Conservation (phyloP, 2,888 invertebrate species). For the Drosophila paranaensis region DNA sequence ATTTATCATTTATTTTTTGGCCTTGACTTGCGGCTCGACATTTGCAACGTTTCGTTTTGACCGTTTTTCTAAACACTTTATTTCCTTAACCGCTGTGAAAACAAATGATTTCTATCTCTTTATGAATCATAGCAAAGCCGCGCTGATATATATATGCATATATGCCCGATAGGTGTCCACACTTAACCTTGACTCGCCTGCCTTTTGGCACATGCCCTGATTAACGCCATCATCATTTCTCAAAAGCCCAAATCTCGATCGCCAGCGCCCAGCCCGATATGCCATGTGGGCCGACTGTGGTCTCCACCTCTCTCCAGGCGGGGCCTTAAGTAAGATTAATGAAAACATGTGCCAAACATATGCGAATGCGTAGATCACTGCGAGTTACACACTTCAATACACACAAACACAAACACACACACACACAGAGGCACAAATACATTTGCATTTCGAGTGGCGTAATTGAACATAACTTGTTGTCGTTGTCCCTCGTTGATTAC, state of each 20-base stretch:
- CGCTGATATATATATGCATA: neutral
- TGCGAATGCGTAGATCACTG: conserved; percentile 69
- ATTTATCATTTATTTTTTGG: conserved; percentile 43
- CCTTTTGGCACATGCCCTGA: conserved; percentile 53
- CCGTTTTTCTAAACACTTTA: conserved; percentile 22
- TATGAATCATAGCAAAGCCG: conserved; percentile 36
- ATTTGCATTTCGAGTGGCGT: conserved; percentile 55
- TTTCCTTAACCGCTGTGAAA: conserved; percentile 43
- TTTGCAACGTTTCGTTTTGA: conserved; percentile 26
- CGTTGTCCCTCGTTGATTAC: conserved; percentile 71
- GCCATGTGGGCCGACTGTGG: conserved; percentile 41
- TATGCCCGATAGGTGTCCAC: conserved; percentile 18
- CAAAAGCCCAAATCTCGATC: conserved; percentile 36
- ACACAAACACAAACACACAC: conserved; percentile 20
- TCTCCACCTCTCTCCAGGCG: conserved; percentile 25
- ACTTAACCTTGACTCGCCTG: conserved; percentile 49
- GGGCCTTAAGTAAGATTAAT: conserved; percentile 67
- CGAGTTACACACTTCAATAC: conserved; percentile 41
- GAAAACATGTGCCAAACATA: conserved; percentile 78
- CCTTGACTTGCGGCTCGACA: conserved; percentile 43
- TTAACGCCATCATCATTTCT: conserved; percentile 50
- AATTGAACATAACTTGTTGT: conserved; percentile 77
- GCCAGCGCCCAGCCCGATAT: conserved; percentile 29
- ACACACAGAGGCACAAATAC: conserved; percentile 15
- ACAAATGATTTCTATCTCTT: conserved; percentile 24